Conservation (phyloP, 1,140 invertebrate species). For the Aphelenchoides fujianensis region DNA sequence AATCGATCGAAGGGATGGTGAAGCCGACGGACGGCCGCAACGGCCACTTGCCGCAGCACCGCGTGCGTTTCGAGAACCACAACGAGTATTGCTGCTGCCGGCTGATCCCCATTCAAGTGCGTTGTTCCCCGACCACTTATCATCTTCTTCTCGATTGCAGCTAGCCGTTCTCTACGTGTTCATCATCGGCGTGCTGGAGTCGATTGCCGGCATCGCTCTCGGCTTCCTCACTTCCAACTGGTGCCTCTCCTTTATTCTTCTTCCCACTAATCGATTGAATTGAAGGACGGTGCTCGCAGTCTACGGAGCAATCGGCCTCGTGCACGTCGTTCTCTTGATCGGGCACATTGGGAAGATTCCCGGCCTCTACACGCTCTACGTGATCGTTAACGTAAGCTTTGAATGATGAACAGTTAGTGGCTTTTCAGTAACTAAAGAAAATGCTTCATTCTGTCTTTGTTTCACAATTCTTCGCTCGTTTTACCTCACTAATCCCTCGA, state of each 20-base stretch:
- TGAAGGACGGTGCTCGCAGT: neutral
- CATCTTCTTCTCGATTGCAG: neutral
- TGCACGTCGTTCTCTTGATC: neutral
- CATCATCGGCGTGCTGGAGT: neutral
- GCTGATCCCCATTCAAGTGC: neutral
- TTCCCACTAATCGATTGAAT: no score
- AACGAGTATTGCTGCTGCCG: neutral
- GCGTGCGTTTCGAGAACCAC: neutral
- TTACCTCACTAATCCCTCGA: neutral
- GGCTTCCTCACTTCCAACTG: neutral
- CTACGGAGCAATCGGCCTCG: neutral
- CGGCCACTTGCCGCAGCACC: neutral
- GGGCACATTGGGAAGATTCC: neutral
- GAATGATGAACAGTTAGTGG: neutral
- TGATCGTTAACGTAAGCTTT: neutral
- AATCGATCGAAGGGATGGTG: no score
- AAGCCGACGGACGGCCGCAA: neutral
- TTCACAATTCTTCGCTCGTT: no score
- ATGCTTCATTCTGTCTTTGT: no score
- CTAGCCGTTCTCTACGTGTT: neutral
- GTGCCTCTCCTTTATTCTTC: no score
- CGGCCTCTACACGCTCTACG: neutral
- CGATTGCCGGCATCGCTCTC: neutral
- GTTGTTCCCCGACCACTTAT: neutral
- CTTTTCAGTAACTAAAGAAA: no score